Percentiles rank a stretch among this genome's conserved stretches.
These are phyloP conservation scores for Triplophysa tibetana DNA, from an alignment of 2,113 vertebrate genomes.

Conservation along the genomic window DNA sequence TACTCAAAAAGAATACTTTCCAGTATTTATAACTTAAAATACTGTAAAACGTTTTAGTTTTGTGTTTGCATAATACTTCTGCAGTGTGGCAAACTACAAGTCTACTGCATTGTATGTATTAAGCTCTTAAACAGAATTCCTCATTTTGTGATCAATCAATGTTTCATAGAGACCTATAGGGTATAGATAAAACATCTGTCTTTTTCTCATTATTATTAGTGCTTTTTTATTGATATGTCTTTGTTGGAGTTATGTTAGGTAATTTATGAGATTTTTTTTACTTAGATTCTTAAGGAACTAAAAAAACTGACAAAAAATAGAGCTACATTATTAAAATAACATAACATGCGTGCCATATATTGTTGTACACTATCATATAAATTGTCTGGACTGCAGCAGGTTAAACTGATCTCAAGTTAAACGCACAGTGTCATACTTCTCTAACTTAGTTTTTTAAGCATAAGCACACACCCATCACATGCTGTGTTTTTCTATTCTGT, in stretches of 20 bases:
- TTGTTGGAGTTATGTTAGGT: no score
- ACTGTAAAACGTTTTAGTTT: neutral
- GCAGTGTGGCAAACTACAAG: neutral
- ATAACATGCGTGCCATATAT: neutral
- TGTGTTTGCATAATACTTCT: neutral
- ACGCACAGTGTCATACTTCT: slow-evolving; percentile 57
- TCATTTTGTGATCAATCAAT: no score
- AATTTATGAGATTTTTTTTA: no score
- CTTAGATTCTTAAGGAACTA: no score
- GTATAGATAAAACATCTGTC: no score
- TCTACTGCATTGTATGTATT: no score
- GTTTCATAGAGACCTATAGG: no score
- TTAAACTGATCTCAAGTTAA: neutral
- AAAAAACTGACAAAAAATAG: no score
- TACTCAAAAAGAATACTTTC: no score
- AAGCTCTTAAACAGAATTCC: no score
- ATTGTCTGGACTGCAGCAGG: neutral
- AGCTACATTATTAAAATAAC: neutral
- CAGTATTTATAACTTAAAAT: neutral
- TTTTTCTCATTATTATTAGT: no score
- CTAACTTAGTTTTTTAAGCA: neutral
- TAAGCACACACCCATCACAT: slow-evolving; percentile 30
- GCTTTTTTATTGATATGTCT: no score
- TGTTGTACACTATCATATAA: neutral
- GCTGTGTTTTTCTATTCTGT: neutral